Evolutionary conservation across 2,888 invertebrate genomes (phyloP).

Genomic region (Nesidiocoris tenuis): DNA sequence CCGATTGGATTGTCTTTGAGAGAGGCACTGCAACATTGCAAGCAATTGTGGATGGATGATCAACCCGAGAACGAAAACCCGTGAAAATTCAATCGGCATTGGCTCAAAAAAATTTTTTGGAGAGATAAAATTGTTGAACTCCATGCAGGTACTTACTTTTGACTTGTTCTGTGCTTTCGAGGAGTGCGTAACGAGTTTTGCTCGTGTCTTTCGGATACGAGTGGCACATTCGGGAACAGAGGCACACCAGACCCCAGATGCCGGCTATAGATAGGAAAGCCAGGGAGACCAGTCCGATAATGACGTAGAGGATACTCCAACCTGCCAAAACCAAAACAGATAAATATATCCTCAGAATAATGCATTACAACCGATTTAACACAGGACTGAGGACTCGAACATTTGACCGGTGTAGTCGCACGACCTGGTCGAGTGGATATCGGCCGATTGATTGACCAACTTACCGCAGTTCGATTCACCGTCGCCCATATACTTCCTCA

Average conservation of each 20-base stretch:
- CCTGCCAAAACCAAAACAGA: constrained; percentile 63
- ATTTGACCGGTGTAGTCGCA: neutral
- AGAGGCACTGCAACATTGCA: constrained; percentile 59
- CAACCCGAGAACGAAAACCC: too few species aligned
- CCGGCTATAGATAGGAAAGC: constrained; percentile 64
- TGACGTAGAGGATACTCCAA: constrained; percentile 92
- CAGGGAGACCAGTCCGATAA: constrained; percentile 66
- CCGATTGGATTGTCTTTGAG: constrained; percentile 67
- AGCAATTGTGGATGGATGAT: constrained; percentile 44
- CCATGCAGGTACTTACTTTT: too few species aligned
- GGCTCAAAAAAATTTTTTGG: neutral
- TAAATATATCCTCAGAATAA: constrained; percentile 12
- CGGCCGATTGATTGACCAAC: too few species aligned
- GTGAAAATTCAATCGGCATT: too few species aligned
- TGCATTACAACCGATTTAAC: too few species aligned
- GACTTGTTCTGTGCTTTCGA: constrained; percentile 70
- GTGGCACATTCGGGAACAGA: constrained; percentile 61
- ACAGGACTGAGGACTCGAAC: too few species aligned
- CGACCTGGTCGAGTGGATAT: too few species aligned
- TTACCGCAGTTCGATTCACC: constrained; percentile 80
- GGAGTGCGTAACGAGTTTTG: constrained; percentile 65
- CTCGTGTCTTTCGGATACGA: constrained; percentile 52
- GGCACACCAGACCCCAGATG: constrained; percentile 65
- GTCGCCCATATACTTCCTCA: constrained; percentile 64
- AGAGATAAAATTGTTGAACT: too few species aligned